These are phyloP conservation scores for Cephalotes varians DNA, from an alignment of 2,888 invertebrate species.

Conservation along the genomic window DNA sequence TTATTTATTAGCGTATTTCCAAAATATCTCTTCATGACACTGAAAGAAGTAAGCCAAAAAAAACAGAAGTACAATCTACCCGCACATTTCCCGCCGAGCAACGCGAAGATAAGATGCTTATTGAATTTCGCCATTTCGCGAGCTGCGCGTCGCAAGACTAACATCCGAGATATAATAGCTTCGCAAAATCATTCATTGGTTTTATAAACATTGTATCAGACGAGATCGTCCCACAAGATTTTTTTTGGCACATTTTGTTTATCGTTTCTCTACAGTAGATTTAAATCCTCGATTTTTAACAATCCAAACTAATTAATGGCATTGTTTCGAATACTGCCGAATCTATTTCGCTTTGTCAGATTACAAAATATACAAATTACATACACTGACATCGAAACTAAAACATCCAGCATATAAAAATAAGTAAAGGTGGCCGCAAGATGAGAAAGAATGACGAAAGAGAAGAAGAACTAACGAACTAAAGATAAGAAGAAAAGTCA, in stretches of 20 bases:
- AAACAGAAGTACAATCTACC: neutral
- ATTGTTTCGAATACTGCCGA: neutral
- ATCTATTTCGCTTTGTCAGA: neutral
- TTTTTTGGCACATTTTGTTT: neutral
- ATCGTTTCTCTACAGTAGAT: neutral
- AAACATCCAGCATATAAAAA: neutral
- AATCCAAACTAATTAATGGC: too few species aligned
- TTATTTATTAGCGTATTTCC: neutral
- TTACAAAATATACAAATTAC: neutral
- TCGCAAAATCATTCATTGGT: constrained; percentile 59
- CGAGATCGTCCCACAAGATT: constrained; percentile 19
- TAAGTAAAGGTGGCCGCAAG: neutral
- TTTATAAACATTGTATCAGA: constrained; percentile 62
- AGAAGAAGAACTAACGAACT: neutral
- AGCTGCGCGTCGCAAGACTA: constrained; percentile 47
- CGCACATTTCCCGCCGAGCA: constrained; percentile 49
- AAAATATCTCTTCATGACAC: neutral
- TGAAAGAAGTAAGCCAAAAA: neutral
- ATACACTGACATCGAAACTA: neutral
- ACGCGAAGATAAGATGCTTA: constrained; percentile 57
- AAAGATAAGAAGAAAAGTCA: neutral
- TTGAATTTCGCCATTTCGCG: constrained; percentile 52
- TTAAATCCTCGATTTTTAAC: neutral
- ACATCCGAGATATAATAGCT: constrained; percentile 61
- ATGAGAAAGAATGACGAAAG: neutral